Base-by-base conservation (phyloP, 2,888 invertebrate species). In the Tenthredo mesomela region DNA sequence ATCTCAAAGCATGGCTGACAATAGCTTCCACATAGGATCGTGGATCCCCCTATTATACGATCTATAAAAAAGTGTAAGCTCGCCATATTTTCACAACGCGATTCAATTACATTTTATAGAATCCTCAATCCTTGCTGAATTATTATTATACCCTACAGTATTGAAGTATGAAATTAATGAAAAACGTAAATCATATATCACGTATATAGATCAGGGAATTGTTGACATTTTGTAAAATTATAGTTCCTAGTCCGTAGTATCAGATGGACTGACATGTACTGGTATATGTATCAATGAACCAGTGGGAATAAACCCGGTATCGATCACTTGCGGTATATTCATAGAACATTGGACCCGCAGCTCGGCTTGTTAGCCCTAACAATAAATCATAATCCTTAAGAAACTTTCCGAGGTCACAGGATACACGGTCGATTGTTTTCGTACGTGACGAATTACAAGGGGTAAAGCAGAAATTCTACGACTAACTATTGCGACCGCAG, bases 381-480 rank as follows among this genome's bases (percentile, higher is more conserved):
- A 29, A 77, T 77, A 77, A 77, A 77, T 77, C 77, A 77, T 77
- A 33, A 77, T 73, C 73, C 73, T 73, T 25, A n/a, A 73, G 73
- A 73, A 73, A 73, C 43, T 73, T 40, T 5, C 73, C 21, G 40
- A 47, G 25, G 73, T 43, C 43, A 25, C 73, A 73, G 73, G 40
- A 40, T 73, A 73, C 73, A 73, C 40, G 67, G 43, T 73, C 73
- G 73, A 73, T 73, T 73, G 73, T 73, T 73, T 40, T 73, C 73
- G 73, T 40, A 73, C 73, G 43, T 73, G 73, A 73, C 73, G 73
- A 43, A 73, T 73, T 73, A 73, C 43, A 4, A 4, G 73, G 7
- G 12, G 73, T 73, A 47, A 25, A 12, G 10, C 40, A 40, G 73
- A 73, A 43, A 43, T 73, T 73, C 73, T 40, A 73, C 43, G 12